Conservation (phyloP, 2,113 vertebrate species). For the Sinocyclocheilus anophthalmus region DNA sequence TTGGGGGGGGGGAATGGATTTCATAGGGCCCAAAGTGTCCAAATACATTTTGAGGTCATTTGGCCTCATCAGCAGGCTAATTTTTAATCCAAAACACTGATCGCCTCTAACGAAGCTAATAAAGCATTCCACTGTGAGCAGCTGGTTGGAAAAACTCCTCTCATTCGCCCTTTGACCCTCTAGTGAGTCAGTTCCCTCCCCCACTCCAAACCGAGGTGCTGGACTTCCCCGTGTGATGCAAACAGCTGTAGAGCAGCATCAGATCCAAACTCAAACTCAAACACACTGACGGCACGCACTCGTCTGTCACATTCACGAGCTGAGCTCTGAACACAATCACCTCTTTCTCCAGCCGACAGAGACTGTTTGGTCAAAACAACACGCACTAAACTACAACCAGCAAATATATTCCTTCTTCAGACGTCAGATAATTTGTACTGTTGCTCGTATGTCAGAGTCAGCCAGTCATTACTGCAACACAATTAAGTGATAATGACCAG, state of each 20-base stretch:
- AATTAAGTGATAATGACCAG: background rate
- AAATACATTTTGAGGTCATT: background rate
- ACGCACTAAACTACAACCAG: too few species aligned
- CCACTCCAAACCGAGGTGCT: slow-evolving; percentile 3
- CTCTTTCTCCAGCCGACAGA: slow-evolving; percentile 11
- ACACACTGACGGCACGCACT: background rate
- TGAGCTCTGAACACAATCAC: slow-evolving; percentile 3
- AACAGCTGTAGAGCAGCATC: background rate
- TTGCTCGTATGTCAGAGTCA: background rate
- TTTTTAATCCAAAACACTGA: slow-evolving; percentile 8
- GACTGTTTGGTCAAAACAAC: background rate
- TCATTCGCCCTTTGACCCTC: slow-evolving; percentile 22
- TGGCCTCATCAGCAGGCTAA: background rate
- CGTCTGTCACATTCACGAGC: background rate
- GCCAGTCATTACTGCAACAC: background rate
- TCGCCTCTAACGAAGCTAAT: slow-evolving; percentile 20
- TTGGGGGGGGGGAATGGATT: background rate
- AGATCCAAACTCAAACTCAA: background rate
- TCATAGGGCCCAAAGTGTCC: background rate
- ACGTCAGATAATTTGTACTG: background rate
- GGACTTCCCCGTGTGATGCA: background rate
- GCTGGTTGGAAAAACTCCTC: slow-evolving; percentile 42
- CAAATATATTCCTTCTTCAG: background rate
- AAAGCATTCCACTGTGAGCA: slow-evolving; percentile 26
- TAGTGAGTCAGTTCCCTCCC: slow-evolving; percentile 30